Evolutionary conservation across 2,888 invertebrate species (phyloP), one percentile per base, ranked within the genome.

Genomic region (Caenorhabditis wallacei): DNA sequence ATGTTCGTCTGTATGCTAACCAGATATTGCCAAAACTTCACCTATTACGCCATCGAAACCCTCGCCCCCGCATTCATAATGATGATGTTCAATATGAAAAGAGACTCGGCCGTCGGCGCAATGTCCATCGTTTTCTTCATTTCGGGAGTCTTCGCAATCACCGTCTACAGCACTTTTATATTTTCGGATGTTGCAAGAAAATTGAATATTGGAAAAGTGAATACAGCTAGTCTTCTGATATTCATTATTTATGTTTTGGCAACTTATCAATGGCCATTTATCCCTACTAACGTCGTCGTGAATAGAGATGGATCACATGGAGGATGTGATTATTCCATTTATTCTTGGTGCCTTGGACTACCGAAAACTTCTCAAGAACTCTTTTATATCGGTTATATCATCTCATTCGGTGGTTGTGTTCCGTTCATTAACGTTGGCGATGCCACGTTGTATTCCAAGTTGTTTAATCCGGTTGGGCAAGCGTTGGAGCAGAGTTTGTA

Each of bases 1-100:
- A 74, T 78, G 74, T 82, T 82, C 37, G 76, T 82, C 20, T 82
- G 82, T 46, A 79, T 79, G 74, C 64, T 82, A 5, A 82, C 82
- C 4, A 78, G 82, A 74, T 82, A 79, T 26, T 51, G 63, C 10
- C 82, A 82, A 40, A 74, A 79, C 66, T 81, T 81, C 40, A 81
- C 81, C 8, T 71, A 70, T 24, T 76, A 59, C 53, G 48, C 75
- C 30, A 59, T 81, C 37, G 81, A 81, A 35, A 81, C 81, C n/a
- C 70, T 81, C 7, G 70, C 81, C 5, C 81, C 81, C 1, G 76
- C 71, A 2, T 76, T 76, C 70, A 81, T 81, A 1, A 81, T 81
- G 81, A 81, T 81, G 81, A 81, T 81, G 81, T 81, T 81, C 76
- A 59, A 75, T 24, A 66, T 70, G 61, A 53, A 64, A 30, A 46